These are phyloP conservation scores for Conistra vaccinii DNA, from an alignment of 2,888 invertebrate genomes.

Conservation along the genomic window DNA sequence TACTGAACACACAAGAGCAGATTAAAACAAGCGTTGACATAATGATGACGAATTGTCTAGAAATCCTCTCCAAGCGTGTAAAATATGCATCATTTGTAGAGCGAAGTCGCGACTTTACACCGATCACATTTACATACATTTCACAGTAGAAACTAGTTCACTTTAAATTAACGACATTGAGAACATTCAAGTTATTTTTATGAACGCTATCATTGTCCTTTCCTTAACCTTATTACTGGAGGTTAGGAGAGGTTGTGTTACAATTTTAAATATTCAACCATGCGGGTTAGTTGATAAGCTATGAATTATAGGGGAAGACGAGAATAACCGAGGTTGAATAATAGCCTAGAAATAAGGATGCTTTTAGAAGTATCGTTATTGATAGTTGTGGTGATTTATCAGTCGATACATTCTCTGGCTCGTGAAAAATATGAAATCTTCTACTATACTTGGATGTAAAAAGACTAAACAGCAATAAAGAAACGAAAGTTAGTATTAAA, in stretches of 20 bases:
- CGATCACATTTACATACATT: constrained; percentile 54
- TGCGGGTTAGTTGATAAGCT: constrained; percentile 67
- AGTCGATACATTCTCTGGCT: neutral
- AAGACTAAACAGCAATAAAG: constrained; percentile 8
- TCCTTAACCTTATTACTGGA: constrained; percentile 62
- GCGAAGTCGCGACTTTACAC: constrained; percentile 45
- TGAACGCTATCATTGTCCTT: constrained; percentile 57
- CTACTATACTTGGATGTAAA: neutral
- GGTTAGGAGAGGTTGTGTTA: constrained; percentile 43
- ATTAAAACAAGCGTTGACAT: constrained; percentile 53
- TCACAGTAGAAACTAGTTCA: constrained; percentile 45
- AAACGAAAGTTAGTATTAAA: constrained; percentile 21
- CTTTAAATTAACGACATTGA: constrained; percentile 46
- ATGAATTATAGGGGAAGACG: constrained; percentile 62
- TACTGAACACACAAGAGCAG: constrained; percentile 35
- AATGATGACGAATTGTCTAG: constrained; percentile 58
- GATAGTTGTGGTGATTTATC: neutral
- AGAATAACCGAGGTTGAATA: constrained; percentile 58
- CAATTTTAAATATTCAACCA: constrained; percentile 52
- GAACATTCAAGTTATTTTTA: constrained; percentile 48
- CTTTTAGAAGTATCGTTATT: constrained; percentile 1
- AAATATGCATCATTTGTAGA: constrained; percentile 53
- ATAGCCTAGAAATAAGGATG: constrained; percentile 34
- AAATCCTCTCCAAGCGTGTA: constrained; percentile 51
- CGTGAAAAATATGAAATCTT: neutral